A percentile compares a stretch with the other conserved stretches of the same genome.
phyloP scores from a whole-genome alignment of 2,888 invertebrate genomes.

The Dicranocentrus wangi region DNA sequence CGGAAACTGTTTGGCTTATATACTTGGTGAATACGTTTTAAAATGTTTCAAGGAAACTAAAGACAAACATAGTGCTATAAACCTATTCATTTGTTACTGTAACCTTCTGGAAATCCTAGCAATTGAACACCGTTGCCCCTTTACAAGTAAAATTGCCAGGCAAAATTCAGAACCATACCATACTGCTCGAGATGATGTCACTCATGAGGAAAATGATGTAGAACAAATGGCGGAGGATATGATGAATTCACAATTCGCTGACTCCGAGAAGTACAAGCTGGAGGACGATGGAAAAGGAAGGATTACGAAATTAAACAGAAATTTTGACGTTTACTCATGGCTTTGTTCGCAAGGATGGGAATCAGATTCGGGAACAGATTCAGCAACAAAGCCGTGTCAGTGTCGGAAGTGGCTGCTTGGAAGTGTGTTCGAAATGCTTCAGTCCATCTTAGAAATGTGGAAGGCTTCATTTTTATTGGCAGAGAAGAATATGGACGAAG shows the following conservation, averaged over 20 bases:
- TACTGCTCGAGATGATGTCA: background rate
- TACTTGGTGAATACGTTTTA: conserved; percentile 51
- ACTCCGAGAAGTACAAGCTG: conserved; percentile 44
- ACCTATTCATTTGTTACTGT: conserved; percentile 28
- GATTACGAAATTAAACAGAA: conserved; percentile 10
- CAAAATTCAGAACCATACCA: background rate
- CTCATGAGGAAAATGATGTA: conserved; percentile 19
- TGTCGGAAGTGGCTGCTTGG: conserved; percentile 56
- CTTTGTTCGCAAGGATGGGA: conserved; percentile 57
- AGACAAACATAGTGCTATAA: background rate
- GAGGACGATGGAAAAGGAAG: conserved; percentile 17
- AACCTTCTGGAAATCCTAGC: conserved; percentile 46
- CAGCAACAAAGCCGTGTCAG: conserved; percentile 25
- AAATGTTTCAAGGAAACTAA: conserved; percentile 40
- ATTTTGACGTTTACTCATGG: conserved; percentile 37
- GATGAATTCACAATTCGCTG: conserved; percentile 43
- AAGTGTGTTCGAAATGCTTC: conserved; percentile 36
- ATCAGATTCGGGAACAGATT: background rate
- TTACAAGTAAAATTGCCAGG: conserved; percentile 29
- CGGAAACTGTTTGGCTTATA: conserved; percentile 47
- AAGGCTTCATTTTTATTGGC: background rate
- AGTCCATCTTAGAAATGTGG: conserved; percentile 40
- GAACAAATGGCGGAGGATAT: background rate
- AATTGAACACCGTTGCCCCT: background rate
- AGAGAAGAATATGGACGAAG: background rate